Percentiles rank a stretch among this genome's conserved stretches.
phyloP scores from a whole-genome alignment of 2,113 vertebrate species.

The Bolborhynchus lineola region DNA sequence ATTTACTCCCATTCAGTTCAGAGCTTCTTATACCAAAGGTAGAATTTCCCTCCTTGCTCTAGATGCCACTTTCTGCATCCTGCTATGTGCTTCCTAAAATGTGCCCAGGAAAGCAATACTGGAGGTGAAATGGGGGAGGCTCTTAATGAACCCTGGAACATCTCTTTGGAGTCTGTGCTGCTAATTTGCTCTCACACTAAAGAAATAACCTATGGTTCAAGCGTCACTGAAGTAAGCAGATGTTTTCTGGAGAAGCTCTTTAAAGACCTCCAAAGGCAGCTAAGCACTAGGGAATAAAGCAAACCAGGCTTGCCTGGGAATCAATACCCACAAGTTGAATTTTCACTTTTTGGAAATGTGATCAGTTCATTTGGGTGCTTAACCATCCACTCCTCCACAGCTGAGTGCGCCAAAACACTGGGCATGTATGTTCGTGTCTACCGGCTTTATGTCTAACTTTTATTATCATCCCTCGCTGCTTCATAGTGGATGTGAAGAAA shows the following conservation, averaged over 20 bases:
- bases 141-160: background rate
- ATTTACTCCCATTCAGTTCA: background rate
- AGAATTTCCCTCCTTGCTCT: background rate
- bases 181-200: background rate
- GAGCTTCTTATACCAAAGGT: background rate
- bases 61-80: background rate
- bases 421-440: background rate
- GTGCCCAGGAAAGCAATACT: background rate
- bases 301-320: background rate
- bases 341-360: background rate
- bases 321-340: background rate
- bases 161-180: background rate
- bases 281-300: background rate
- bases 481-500: background rate
- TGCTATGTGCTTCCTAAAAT: background rate
- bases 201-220: background rate
- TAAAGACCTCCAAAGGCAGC: background rate
- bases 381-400: background rate
- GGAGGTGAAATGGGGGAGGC: background rate
- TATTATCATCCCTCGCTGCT: background rate
- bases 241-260: background rate
- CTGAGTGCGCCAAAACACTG: background rate
- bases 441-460: background rate
- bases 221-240: background rate
- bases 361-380: background rate